Evolutionary conservation across 2,797 vertebrate genomes (phyloP).

Genomic region (Pangasius sanitwongsei): DNA sequence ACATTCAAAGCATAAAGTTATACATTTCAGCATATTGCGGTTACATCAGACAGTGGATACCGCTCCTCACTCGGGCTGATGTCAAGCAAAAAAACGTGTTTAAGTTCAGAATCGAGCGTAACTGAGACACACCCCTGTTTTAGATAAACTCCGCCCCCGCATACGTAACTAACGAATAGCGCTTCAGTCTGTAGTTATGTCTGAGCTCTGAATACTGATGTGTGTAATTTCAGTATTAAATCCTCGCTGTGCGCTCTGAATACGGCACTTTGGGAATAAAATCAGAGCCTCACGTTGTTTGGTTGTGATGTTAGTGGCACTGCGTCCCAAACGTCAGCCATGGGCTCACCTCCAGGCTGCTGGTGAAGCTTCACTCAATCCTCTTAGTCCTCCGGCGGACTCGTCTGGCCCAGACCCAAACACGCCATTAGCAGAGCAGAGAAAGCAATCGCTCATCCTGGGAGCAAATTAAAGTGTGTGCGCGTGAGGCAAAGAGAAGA

Average conservation of each 20-base stretch:
- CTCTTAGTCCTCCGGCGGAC: neutral
- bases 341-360: neutral
- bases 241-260: neutral
- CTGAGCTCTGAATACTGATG: neutral
- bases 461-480: slow-evolving; percentile 14
- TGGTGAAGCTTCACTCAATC: neutral
- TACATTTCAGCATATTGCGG: neutral
- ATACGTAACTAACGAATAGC: too few species aligned
- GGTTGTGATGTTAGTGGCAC: neutral
- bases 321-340: neutral
- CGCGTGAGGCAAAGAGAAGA: neutral
- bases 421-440: slow-evolving; percentile 13
- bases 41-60: neutral
- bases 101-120: neutral
- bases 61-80: neutral
- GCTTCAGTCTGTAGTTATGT: too few species aligned
- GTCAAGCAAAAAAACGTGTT: neutral
- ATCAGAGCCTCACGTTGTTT: neutral
- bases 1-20: neutral
- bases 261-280: neutral
- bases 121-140: too few species aligned
- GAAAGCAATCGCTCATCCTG: neutral
- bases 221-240: neutral
- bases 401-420: slow-evolving; percentile 6
- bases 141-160: too few species aligned